Evolutionary conservation across 2,888 invertebrate genomes (phyloP), one percentile per base, ranked within the genome.

Genomic region (Quadroppia sp.): DNA sequence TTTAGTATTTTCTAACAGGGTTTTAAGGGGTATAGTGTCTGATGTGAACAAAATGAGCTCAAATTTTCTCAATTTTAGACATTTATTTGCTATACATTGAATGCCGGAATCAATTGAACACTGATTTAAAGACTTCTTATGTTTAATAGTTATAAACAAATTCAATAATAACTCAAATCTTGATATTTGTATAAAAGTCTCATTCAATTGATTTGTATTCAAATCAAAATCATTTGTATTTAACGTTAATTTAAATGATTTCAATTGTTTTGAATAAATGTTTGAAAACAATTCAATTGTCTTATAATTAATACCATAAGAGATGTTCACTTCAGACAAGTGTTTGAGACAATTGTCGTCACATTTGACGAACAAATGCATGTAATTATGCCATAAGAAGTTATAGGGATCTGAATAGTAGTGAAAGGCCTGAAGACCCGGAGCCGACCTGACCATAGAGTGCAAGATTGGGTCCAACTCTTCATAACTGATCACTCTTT

Each of bases 371-470:
- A 30, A 25, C 7, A 59, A 15, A 20, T 50, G 7, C 2, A 59
- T 4, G 30, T 59, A 59, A 30, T 59, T 59, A 28, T 59, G 59
- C 59, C 59, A 59, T 59, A 30, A 30, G 59, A 59, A 59, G 7
- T 17, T 28, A 28, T 59, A 59, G 7, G 59, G 59, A 30, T 59
- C 30, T 7, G 59, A 25, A 15, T 59, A 7, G 30, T 28, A 59
- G 28, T 59, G 15, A 30, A 59, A 59, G 11, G 15, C 3, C 30
- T 25, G 3, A 3, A 59, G 30, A 28, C 28, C 4, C 1, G 59
- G 28, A 1, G 59, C 28, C 15, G 30, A 30, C 30, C 59, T 28
- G 15, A 59, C 28, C 25, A 59, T 3, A 11, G 23, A 9, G 3
- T 1, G 2, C 30, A 59, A 28, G 6, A 59, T 3, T 25, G 28